These are phyloP conservation scores for Rhopilema esculentum DNA, from an alignment of 30 jellyfish, hydroid and myxozoan genomes.

Conservation along the genomic window DNA sequence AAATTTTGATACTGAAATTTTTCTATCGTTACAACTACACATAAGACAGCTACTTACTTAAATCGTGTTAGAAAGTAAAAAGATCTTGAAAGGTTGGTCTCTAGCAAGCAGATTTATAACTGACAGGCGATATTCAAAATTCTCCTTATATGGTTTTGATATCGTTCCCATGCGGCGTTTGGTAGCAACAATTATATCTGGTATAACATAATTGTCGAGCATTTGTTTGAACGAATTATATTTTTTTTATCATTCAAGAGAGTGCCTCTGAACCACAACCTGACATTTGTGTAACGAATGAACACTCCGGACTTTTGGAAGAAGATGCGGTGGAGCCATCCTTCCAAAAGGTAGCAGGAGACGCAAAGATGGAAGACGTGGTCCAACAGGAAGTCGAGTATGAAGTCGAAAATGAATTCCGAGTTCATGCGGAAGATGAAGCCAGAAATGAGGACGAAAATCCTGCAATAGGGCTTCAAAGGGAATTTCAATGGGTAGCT, in stretches of 20 bases:
- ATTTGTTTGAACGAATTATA: neutral
- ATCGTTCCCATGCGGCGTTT: slow-evolving; percentile 6
- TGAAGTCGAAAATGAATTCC: neutral
- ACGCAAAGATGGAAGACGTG: neutral
- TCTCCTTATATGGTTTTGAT: slow-evolving; percentile 3
- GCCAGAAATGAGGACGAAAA: too few relatives aligned
- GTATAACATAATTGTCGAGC: slow-evolving; percentile 2
- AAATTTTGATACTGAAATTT: slow-evolving; percentile 13
- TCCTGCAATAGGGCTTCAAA: too few relatives aligned
- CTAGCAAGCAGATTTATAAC: neutral
- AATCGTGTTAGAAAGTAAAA: neutral
- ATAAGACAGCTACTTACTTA: slow-evolving; percentile 1
- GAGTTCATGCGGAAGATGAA: neutral
- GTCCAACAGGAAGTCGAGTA: neutral
- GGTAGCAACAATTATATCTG: slow-evolving; percentile 5
- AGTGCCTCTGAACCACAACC: slow-evolving; percentile 15
- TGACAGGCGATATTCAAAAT: neutral
- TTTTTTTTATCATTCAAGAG: slow-evolving; percentile 7
- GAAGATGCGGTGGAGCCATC: slow-evolving; percentile 10
- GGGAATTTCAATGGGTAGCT: too few relatives aligned
- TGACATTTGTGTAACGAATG: neutral
- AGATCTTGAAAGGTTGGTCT: slow-evolving; percentile 5
- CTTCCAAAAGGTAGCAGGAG: slow-evolving; percentile 7
- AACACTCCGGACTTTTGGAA: neutral
- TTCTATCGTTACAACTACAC: neutral